Conservation (phyloP, 2,113 vertebrate species). For the Drymodes brunneopygia region DNA sequence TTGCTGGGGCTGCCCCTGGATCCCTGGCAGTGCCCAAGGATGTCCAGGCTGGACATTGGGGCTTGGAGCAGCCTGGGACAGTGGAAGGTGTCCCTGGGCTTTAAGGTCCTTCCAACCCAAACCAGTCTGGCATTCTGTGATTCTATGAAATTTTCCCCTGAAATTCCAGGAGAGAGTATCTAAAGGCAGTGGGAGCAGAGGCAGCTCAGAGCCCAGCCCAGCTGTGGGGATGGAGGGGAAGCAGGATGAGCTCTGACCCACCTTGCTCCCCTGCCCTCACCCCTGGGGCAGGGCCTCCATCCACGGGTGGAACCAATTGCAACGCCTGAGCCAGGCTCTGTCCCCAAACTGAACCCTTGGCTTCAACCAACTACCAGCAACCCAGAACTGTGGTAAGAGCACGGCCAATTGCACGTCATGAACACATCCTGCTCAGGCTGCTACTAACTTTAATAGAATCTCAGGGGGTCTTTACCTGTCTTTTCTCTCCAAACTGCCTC, state of each 20-base stretch:
- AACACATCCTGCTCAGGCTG: fast-evolving
- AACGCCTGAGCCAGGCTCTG: not conserved
- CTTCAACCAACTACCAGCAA: not conserved
- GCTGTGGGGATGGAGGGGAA: not conserved
- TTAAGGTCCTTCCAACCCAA: fast-evolving
- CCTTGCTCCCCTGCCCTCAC: too few relatives aligned
- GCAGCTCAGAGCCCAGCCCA: not conserved
- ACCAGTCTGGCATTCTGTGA: not conserved
- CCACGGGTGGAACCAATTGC: fast-evolving
- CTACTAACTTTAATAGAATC: fast-evolving
- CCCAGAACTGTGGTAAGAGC: too few relatives aligned
- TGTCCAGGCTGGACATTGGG: not conserved
- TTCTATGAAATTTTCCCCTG: too few relatives aligned
- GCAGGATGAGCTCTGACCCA: not conserved
- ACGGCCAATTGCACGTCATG: fast-evolving
- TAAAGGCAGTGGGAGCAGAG: not conserved
- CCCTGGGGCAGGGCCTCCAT: fast-evolving
- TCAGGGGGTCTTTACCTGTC: fast-evolving
- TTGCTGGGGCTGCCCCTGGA: not conserved
- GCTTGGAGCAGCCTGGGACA: not conserved
- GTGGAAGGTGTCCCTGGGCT: not conserved
- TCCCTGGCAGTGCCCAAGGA: not conserved
- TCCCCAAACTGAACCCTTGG: fast-evolving
- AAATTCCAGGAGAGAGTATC: not conserved
- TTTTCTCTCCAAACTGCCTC: too few relatives aligned